Base-by-base conservation (phyloP, 1,140 invertebrate genomes). In the Euura lappo region DNA sequence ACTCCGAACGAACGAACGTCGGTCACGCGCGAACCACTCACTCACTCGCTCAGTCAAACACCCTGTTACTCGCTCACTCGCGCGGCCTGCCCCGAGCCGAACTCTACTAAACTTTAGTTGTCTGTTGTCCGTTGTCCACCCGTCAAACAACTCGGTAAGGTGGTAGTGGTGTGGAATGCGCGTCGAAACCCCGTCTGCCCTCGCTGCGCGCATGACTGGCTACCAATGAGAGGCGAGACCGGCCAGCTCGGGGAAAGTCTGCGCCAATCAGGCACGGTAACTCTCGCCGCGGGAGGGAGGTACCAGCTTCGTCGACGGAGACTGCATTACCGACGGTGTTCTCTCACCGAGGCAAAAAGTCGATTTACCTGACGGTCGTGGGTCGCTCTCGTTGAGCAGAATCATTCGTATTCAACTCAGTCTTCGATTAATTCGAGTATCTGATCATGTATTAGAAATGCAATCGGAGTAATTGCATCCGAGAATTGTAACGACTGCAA, bases 141-240 rank as follows among this genome's bases (percentile, higher is more conserved):
- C 51, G 51, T 60, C 51, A 60, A 60, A 60, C 51, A 60, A 60
- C 51, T 60, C 51, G 51, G 51, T 60, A 60, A 11, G 13, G 51
- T 60, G 51, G 51, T 60, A 60, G 51, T 60, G 51, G 51, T 60
- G 51, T 60, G 51, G 51, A 60, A 60, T 60, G 51, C 51, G 51
- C 51, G 51, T 60, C 51, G 51, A 60, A 60, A 60, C 13, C 51
- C 51, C 51, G 6, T 11, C 51, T n/a, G 6, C 51, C 3, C 51
- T 11, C 51, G 8, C 51, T 60, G 3, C 51, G 51, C 51, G 51
- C 51, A 60, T 60, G 8, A 60, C 51, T 60, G 51, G 13, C 51
- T 60, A 60, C 51, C 51, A 60, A 60, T 60, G 51, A 3, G 6
- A 60, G 51, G 13, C 51, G 51, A n/a, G 8, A 60, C 51, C 51